Evolutionary conservation across 2,113 vertebrate species (phyloP), one percentile per base, ranked within the genome.

Genomic region (Arizona elegans): DNA sequence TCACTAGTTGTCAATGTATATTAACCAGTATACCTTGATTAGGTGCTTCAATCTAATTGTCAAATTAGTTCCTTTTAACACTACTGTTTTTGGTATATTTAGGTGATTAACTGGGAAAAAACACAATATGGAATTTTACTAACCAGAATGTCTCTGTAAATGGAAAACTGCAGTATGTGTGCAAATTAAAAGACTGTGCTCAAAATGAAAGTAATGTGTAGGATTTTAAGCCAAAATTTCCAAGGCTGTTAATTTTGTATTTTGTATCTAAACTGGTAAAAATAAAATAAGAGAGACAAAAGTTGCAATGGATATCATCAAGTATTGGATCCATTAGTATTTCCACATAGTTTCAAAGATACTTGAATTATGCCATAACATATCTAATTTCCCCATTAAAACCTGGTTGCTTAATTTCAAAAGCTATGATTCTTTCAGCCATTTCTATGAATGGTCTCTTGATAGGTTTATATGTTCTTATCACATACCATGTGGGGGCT

Each of bases 401-500:
- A 1, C 54, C 75, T 91, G 62, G 1, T 56, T 93, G 3, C 89
- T 52, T 53, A 50, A 53, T 43, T n/a, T 47, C 87, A 55, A 54
- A 29, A 26, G 0, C 13, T 56, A 53, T 88, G 91, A 21, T 92
- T 55, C n/a, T 89, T 59, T 91, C 26, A 91, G 54, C 56, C 13
- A 0, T 87, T 26, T 11, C 23, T 54, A 24, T 90, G 38, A 52
- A 2, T 92, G 55, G n/a, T 85, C 8, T 81, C 50, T 52, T 93
- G n/a, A 91, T 94, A 89, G 85, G 24, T 29, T 93, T 52, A 5
- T 88, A 90, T 58, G 88, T 89, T 92, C 92, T 94, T 92, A 87
- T 54, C 87, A 21, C 59, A 91, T 93, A 47, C 59, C 54, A 87
- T 53, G 33, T 0, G 75, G 54, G 5, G 89, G 89, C 88, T 91